Conservation (phyloP, 92 coral and sea anemone genomes). For the Micromussa lordhowensis region DNA sequence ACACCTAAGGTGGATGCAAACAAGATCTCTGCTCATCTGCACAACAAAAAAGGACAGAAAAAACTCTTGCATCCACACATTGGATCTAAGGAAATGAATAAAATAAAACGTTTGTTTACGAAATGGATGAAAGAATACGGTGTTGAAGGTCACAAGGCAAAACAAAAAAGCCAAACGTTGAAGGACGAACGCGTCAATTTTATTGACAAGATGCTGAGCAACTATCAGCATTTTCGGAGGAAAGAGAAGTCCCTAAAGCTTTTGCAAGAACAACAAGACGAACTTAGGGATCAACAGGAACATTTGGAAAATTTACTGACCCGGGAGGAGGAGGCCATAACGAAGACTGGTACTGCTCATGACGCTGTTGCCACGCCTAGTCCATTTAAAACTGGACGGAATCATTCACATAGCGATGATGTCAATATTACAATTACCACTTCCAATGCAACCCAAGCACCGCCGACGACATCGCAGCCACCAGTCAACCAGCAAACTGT, state of each 20-base stretch:
- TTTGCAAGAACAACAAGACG: slow-evolving; percentile 58
- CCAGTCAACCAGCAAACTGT: not conserved
- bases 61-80: slow-evolving; percentile 12
- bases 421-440: slow-evolving; percentile 45
- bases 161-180: not conserved
- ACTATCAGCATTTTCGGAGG: slow-evolving; percentile 70
- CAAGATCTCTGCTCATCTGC: not conserved
- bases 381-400: not conserved
- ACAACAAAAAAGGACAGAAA: not conserved
- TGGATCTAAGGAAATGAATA: slow-evolving; percentile 29
- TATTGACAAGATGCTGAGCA: slow-evolving; percentile 71
- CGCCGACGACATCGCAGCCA: slow-evolving; percentile 14
- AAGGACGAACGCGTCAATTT: slow-evolving; percentile 57
- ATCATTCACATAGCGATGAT: slow-evolving; percentile 18
- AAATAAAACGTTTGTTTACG: slow-evolving; percentile 54
- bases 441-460: slow-evolving; percentile 22
- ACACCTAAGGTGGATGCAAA: not conserved
- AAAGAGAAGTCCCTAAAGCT: slow-evolving; percentile 60
- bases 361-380: not conserved
- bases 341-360: not conserved
- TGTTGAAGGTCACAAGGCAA: not conserved
- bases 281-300: slow-evolving; percentile 60
- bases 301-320: slow-evolving; percentile 30
- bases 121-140: slow-evolving; percentile 57
- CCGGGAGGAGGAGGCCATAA: not conserved